These are phyloP conservation scores for Syrmaticus mikado DNA, from an alignment of 2,113 vertebrate species.

Conservation along the genomic window DNA sequence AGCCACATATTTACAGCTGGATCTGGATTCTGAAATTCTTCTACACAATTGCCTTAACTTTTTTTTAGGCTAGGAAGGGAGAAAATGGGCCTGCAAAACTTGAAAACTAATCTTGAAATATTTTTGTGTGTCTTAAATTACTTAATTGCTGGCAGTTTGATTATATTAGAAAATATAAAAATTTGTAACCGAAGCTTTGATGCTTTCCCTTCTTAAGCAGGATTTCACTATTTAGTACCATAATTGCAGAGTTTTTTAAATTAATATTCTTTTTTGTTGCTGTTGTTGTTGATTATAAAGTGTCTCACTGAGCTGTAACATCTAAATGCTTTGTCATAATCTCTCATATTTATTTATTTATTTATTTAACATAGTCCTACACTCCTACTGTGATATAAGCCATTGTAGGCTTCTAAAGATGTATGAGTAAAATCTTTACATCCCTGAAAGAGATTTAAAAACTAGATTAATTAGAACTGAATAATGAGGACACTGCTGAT, in stretches of 20 bases:
- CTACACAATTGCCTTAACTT: neutral
- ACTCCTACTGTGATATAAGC: neutral
- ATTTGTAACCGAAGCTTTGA: neutral
- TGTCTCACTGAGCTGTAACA: neutral
- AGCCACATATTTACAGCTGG: rapidly evolving
- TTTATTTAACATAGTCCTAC: neutral
- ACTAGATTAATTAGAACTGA: neutral
- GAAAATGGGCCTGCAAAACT: neutral
- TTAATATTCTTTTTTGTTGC: neutral
- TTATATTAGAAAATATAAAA: neutral
- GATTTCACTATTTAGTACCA: neutral
- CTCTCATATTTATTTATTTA: neutral
- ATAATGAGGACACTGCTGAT: neutral
- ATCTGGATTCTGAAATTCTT: neutral
- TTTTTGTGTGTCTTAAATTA: neutral
- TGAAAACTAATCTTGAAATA: neutral
- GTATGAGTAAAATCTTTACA: neutral
- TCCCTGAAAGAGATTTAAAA: neutral
- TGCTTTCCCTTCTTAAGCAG: neutral
- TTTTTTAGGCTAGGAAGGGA: neutral
- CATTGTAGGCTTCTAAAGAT: neutral
- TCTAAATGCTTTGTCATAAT: neutral
- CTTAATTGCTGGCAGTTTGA: neutral
- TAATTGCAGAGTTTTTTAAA: rapidly evolving
- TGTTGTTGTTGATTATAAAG: neutral